A percentile compares a stretch with the other conserved stretches of the same genome.
These are phyloP conservation scores for Hirundo rustica DNA, from an alignment of 2,797 vertebrate genomes.

Conservation along the genomic window DNA sequence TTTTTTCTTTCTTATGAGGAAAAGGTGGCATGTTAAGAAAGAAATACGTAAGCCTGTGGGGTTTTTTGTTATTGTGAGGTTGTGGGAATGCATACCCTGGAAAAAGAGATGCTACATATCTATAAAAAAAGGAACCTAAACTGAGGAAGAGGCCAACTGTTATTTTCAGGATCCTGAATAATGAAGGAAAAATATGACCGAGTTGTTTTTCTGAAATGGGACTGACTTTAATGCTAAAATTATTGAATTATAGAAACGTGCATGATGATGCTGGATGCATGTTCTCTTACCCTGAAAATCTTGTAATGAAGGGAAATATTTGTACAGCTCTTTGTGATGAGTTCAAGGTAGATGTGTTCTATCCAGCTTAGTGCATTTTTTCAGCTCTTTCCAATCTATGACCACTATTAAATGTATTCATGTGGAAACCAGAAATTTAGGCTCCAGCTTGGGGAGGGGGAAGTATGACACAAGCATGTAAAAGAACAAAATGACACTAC, in stretches of 20 bases:
- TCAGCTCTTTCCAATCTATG: background rate
- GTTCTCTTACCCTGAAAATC: background rate
- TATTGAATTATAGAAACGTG: background rate
- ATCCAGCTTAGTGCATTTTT: background rate
- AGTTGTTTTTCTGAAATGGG: background rate
- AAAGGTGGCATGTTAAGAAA: background rate
- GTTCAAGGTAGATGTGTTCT: background rate
- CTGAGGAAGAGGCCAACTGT: background rate
- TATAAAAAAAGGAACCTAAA: background rate
- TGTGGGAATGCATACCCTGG: accelerated
- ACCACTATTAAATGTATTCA: background rate
- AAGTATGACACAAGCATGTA: background rate
- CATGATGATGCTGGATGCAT: background rate
- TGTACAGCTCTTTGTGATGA: background rate
- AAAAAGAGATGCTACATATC: background rate
- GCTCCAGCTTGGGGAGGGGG: accelerated
- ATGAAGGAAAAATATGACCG: background rate
- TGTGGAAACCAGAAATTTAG: background rate
- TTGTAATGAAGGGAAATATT: background rate
- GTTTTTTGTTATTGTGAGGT: background rate
- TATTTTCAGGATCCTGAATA: background rate
- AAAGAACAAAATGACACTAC: background rate
- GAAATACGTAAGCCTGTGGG: background rate
- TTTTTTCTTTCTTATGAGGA: background rate
- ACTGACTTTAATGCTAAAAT: background rate